These are phyloP conservation scores for Silurus glanis DNA, from an alignment of 2,113 vertebrate genomes.

Conservation along the genomic window DNA sequence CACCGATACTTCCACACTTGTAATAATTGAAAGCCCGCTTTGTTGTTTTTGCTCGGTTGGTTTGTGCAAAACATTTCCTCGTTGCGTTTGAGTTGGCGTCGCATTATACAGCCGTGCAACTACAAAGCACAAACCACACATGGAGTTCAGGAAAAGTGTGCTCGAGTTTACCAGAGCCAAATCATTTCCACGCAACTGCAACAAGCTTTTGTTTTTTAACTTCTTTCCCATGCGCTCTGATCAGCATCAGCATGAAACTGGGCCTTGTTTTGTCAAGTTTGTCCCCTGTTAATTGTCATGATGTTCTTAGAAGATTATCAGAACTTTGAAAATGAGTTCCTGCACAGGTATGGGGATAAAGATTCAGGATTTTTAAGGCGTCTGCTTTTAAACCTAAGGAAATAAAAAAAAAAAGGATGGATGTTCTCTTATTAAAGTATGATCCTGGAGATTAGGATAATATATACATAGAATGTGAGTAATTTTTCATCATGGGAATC, in stretches of 20 bases:
- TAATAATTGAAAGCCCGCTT: not conserved
- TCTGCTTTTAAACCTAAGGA: not conserved
- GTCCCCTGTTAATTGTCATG: not conserved
- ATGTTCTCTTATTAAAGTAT: not conserved
- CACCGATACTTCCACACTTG: not conserved
- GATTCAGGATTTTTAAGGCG: not conserved
- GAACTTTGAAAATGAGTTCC: not conserved
- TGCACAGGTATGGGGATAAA: not conserved
- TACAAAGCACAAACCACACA: not conserved
- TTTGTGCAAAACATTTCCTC: conserved; percentile 6
- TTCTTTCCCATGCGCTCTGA: not conserved
- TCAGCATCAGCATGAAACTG: not conserved
- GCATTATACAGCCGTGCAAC: not conserved
- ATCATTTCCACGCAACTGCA: not conserved
- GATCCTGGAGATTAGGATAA: not conserved
- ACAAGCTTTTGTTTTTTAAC: not conserved
- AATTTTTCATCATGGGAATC: not conserved
- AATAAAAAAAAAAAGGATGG: not conserved
- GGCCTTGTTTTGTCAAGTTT: not conserved
- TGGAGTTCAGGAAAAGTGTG: not conserved
- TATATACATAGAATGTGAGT: not conserved
- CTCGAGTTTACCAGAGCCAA: not conserved
- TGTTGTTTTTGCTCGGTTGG: not conserved
- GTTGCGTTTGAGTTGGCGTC: not conserved
- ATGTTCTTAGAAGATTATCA: not conserved